Conservation (phyloP, 2,113 vertebrate genomes). For the Channa argus region DNA sequence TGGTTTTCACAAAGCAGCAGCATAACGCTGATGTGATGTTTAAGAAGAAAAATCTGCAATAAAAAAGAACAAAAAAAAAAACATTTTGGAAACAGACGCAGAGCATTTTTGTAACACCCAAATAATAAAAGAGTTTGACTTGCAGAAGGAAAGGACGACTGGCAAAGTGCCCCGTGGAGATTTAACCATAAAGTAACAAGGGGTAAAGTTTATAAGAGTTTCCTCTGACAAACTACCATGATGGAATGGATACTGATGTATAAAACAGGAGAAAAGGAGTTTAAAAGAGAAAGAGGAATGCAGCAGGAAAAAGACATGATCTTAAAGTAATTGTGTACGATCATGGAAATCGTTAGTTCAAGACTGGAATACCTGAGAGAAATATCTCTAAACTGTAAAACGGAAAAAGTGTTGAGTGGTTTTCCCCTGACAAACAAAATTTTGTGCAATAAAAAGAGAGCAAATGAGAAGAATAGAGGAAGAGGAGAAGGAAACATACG, state of each 20-base stretch:
- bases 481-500: slow-evolving; percentile 16
- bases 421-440: slow-evolving; percentile 37
- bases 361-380: not conserved
- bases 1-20: not conserved
- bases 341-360: not conserved
- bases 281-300: not conserved
- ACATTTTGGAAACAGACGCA: slow-evolving; percentile 4
- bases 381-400: slow-evolving; percentile 5
- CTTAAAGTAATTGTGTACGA: not conserved
- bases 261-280: not conserved
- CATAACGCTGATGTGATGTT: not conserved
- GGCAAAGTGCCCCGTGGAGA: not conserved
- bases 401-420: slow-evolving; percentile 31
- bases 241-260: not conserved
- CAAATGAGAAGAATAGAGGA: not conserved
- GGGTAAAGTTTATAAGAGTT: slow-evolving; percentile 2
- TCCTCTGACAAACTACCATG: not conserved
- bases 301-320: not conserved
- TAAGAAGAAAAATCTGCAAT: not conserved
- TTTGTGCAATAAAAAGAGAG: slow-evolving; percentile 1
- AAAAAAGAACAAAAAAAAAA: not conserved
- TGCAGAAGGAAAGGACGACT: not conserved
- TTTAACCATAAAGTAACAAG: not conserved
- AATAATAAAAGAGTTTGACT: not conserved
- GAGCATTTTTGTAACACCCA: not conserved